These are phyloP conservation scores for Thymallus thymallus DNA, from an alignment of 2,113 vertebrate genomes.

Conservation along the genomic window DNA sequence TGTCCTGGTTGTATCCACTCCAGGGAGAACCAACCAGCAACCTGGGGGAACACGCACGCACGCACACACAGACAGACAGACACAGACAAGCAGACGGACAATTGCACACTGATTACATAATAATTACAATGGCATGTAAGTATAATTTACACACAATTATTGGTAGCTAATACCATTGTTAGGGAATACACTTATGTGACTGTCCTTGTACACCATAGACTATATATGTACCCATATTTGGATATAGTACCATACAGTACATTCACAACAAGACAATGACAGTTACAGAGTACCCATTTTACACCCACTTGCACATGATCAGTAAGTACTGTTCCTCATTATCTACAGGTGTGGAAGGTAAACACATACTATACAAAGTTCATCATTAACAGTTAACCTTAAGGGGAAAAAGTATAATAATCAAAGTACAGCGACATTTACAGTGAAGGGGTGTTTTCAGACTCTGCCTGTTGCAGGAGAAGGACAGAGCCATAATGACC, in stretches of 20 bases:
- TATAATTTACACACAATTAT: too few species aligned
- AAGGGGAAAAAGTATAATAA: neutral
- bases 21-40: conserved; percentile 81
- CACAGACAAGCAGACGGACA: too few species aligned
- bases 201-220: too few species aligned
- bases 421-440: neutral
- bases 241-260: neutral
- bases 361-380: neutral
- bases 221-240: too few species aligned
- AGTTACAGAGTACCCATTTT: too few species aligned
- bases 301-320: too few species aligned
- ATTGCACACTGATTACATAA: too few species aligned
- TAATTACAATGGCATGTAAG: too few species aligned
- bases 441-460: neutral
- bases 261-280: neutral
- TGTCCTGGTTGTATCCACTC: conserved; percentile 77
- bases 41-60: conserved; percentile 55
- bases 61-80: neutral
- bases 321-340: neutral
- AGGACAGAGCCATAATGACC: neutral
- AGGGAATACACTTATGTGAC: too few species aligned
- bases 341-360: neutral
- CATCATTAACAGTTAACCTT: neutral
- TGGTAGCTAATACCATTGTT: too few species aligned
- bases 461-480: neutral